Evolutionary conservation across 2,888 invertebrate genomes (phyloP).

Genomic region (Napeogenes inachia): DNA sequence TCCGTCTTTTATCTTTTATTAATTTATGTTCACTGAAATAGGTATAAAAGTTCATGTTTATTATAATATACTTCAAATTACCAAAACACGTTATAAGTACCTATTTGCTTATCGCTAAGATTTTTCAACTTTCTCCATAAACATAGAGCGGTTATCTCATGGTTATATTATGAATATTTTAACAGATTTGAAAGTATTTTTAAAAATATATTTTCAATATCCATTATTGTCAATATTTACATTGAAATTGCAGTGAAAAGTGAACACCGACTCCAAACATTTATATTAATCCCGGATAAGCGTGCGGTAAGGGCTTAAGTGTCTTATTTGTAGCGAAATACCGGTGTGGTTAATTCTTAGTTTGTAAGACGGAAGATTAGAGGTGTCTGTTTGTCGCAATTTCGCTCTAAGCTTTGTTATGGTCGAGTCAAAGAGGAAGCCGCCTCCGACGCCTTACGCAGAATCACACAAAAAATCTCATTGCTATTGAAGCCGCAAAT

Average conservation of each 20-base stretch:
- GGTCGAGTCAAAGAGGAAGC: constrained; percentile 41
- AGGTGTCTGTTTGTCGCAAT: constrained; percentile 56
- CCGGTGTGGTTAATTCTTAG: constrained; percentile 60
- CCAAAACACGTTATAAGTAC: constrained; percentile 40
- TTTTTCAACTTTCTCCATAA: constrained; percentile 52
- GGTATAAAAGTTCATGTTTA: neutral
- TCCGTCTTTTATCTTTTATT: no score
- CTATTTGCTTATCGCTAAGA: constrained; percentile 50
- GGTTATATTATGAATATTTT: constrained; percentile 26
- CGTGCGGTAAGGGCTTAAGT: constrained; percentile 62
- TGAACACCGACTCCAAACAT: constrained; percentile 58
- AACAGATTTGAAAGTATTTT: constrained; percentile 41
- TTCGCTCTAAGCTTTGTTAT: constrained; percentile 46
- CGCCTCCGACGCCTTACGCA: constrained; percentile 52
- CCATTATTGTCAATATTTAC: constrained; percentile 45
- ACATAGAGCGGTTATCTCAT: constrained; percentile 3
- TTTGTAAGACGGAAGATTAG: constrained; percentile 67
- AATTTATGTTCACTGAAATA: no score
- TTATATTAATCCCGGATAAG: constrained; percentile 60
- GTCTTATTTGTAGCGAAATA: constrained; percentile 64
- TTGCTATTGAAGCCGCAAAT: neutral
- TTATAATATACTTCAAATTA: constrained; percentile 31
- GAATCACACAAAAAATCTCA: constrained; percentile 45
- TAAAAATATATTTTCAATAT: constrained; percentile 37
- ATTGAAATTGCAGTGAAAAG: constrained; percentile 49